Percentiles rank a stretch among this genome's conserved stretches.
Evolutionary conservation across 2,113 vertebrate species (phyloP).

Genomic region (Rhizomys pruinosus): DNA sequence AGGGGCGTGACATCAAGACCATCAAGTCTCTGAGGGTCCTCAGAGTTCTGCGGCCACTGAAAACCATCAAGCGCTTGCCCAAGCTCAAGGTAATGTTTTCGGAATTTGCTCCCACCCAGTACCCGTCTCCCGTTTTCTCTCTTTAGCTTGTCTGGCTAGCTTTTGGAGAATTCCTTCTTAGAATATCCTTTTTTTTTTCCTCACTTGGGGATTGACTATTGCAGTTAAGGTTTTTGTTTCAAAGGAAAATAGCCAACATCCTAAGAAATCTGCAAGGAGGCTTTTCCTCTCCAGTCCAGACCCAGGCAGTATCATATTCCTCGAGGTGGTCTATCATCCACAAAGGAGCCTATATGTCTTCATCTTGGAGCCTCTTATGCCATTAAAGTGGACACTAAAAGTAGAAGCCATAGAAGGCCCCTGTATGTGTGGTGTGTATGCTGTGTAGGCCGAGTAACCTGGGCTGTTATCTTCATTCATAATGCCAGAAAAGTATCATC

Average conservation of each 20-base stretch:
- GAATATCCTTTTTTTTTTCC: background rate
- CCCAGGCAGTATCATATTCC: background rate
- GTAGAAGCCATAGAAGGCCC: background rate
- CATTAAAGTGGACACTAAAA: background rate
- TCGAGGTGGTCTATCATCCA: background rate
- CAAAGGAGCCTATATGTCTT: background rate
- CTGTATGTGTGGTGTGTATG: rapidly evolving
- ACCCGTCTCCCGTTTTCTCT: background rate
- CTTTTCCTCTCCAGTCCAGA: background rate
- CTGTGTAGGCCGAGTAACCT: background rate
- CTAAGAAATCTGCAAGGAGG: background rate
- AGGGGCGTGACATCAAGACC: slow-evolving; percentile 98
- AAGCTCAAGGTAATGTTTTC: slow-evolving; percentile 93
- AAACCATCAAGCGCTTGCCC: slow-evolving; percentile 99
- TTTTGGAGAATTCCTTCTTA: background rate
- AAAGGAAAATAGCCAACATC: background rate
- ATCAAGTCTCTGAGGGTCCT: slow-evolving; percentile 98
- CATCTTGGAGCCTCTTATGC: background rate
- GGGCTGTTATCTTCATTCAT: background rate
- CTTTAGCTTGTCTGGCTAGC: background rate
- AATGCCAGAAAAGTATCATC: background rate
- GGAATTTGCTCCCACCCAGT: background rate
- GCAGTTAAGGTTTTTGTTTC: background rate
- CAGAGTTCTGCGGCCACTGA: slow-evolving; percentile 95
- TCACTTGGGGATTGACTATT: background rate